These are phyloP conservation scores for Verasper variegatus DNA, from an alignment of 2,113 vertebrate species.

Conservation along the genomic window DNA sequence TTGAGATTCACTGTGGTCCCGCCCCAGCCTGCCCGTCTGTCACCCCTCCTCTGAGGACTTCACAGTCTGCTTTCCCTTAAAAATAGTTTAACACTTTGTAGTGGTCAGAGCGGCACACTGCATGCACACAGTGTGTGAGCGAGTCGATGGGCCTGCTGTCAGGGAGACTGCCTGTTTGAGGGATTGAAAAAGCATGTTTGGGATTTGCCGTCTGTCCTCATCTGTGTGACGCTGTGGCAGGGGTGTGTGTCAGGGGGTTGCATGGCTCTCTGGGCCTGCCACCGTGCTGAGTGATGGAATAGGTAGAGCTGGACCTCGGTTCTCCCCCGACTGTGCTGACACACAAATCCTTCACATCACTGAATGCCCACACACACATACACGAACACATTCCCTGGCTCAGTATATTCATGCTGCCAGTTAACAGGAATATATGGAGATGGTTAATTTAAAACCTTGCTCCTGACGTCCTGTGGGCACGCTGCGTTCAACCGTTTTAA, in stretches of 20 bases:
- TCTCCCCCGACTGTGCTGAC: constrained; percentile 6
- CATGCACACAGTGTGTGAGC: constrained; percentile 46
- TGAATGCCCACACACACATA: neutral
- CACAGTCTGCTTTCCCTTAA: constrained; percentile 46
- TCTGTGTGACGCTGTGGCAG: constrained; percentile 42
- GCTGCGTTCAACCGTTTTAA: constrained; percentile 21
- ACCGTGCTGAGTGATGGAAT: constrained; percentile 35
- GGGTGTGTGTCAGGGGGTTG: constrained; percentile 28
- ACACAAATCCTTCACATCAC: neutral
- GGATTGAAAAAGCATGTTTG: constrained; percentile 75
- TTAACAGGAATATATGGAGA: constrained; percentile 44
- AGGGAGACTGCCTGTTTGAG: constrained; percentile 42
- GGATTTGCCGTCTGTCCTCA: constrained; percentile 63
- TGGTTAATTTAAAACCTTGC: constrained; percentile 18
- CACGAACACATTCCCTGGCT: constrained; percentile 5
- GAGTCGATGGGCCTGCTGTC: constrained; percentile 55
- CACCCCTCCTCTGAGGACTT: constrained; percentile 31
- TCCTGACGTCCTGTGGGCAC: constrained; percentile 24
- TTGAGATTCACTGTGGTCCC: constrained; percentile 14
- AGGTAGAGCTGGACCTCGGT: constrained; percentile 22
- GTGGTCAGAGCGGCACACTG: constrained; percentile 55
- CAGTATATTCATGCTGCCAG: constrained; percentile 39
- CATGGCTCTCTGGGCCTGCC: constrained; percentile 8
- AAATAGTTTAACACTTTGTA: constrained; percentile 56
- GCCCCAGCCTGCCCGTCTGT: constrained; percentile 5